A percentile compares a stretch with the other conserved stretches of the same genome.
Evolutionary conservation across 2,113 vertebrate genomes (phyloP).

Genomic region (Isichthys henryi): DNA sequence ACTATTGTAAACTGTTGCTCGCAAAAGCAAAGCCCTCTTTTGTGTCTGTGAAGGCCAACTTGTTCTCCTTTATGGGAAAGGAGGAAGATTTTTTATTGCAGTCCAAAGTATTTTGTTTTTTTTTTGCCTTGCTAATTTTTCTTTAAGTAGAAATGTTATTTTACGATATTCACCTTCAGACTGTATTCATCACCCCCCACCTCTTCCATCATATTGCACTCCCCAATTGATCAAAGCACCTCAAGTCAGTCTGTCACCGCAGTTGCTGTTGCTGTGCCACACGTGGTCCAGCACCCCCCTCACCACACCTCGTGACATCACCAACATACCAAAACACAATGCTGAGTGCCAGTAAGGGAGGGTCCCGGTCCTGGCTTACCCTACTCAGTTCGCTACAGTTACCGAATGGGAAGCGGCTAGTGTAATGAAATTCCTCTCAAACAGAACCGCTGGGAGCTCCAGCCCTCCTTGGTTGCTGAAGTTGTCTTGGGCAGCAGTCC

Average conservation of each 20-base stretch:
- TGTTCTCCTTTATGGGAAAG: background rate
- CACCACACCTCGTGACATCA: background rate
- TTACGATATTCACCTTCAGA: background rate
- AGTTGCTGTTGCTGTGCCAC: background rate
- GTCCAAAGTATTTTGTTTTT: background rate
- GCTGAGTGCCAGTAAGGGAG: background rate
- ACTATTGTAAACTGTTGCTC: no score
- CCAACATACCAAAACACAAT: background rate
- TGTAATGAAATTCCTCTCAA: background rate
- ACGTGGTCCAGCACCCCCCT: background rate
- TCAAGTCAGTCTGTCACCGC: background rate
- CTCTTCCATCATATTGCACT: background rate
- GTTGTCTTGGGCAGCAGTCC: background rate
- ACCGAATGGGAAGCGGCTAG: background rate
- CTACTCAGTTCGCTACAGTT: background rate
- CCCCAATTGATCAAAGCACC: background rate
- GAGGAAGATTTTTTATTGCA: background rate
- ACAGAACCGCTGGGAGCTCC: background rate
- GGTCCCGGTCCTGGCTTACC: background rate
- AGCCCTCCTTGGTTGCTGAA: background rate
- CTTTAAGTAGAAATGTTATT: background rate
- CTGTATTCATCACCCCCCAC: background rate
- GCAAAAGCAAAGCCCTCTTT: background rate
- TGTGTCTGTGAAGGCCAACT: background rate
- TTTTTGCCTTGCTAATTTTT: background rate